Evolutionary conservation across 2,797 vertebrate species (phyloP), one percentile per base, ranked within the genome.

Genomic region (Simalia tracyae): DNA sequence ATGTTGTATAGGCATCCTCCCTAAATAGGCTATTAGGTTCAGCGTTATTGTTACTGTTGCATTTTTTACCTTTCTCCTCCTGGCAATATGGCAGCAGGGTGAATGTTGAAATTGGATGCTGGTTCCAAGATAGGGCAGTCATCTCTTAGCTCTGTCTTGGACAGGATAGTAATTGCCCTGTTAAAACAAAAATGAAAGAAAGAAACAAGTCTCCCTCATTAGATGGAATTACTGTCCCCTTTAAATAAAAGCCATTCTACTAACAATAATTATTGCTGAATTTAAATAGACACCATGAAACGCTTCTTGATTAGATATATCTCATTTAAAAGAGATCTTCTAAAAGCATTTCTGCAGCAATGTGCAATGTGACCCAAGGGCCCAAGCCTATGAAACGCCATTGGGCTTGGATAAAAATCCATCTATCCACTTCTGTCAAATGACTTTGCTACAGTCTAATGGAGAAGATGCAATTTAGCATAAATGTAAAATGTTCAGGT

Each of bases 211-310:
- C 50, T 54, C 26, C 4, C 17, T 63, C 46, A 50, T 64, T 86
- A 84, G 84, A 59, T 68, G 36, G 50, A 88, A 88, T 84, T 85
- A 17, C 84, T 86, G 88, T 94, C 94, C 92, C 94, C 91, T 95
- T 95, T 86, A 46, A 92, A 89, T 91, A 89, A 31, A 46, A 91
- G 42, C 56, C 42, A 95, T 95, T 93, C 59, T 4, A 31, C 92
- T 95, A 93, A 91, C 89, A 94, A 91, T 95, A 24, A 93, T 94
- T 94, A 93, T 90, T 92, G 94, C 92, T 92, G 10, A 90, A 91
- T 92, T 94, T 68, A 81, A 90, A 88, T 31, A 66, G 36, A 66
- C 12, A 90, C 59, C 46, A 54, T 15, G 63, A 61, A 91, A 94
- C 92, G 88, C 66, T 19, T 87, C 57, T 89, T 94, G 9, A 63